Percentiles rank a stretch among this genome's conserved stretches.
These are phyloP conservation scores for Pedionomus torquatus DNA, from an alignment of 2,113 vertebrate species.

Conservation along the genomic window DNA sequence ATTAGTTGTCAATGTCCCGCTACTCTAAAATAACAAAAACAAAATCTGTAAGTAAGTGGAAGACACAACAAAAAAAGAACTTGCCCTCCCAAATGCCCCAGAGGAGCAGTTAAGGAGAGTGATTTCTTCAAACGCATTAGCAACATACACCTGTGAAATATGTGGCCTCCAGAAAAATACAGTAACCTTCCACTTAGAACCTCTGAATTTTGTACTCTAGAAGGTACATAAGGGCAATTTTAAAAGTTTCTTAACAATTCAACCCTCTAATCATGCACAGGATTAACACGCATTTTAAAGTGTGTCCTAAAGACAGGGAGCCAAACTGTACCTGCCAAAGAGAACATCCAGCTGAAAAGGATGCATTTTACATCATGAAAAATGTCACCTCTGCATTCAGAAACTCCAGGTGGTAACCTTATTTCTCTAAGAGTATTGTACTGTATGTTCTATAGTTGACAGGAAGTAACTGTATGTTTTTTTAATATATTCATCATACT, in stretches of 20 bases:
- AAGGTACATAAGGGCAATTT: not conserved
- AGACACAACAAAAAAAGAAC: not conserved
- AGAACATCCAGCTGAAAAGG: not conserved
- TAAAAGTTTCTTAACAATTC: not conserved
- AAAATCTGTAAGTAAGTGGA: not conserved
- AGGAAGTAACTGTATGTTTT: not conserved
- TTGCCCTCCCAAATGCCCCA: not conserved
- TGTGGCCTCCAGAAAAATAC: not conserved
- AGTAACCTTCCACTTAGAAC: not conserved
- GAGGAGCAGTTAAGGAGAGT: not conserved
- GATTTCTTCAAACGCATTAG: not conserved
- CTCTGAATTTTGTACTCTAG: not conserved
- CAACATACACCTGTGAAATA: not conserved
- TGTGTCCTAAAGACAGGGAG: not conserved
- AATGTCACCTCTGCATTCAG: not conserved
- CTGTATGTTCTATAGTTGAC: not conserved
- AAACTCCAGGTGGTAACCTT: not conserved
- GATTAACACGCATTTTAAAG: not conserved
- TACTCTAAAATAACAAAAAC: not conserved
- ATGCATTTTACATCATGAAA: not conserved
- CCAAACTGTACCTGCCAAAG: not conserved
- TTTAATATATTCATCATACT: not conserved
- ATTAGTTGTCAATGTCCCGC: not conserved
- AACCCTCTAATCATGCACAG: not conserved
- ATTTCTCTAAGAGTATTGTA: not conserved